These are phyloP conservation scores for Channallabes apus DNA, from an alignment of 2,797 vertebrate species.

Conservation along the genomic window DNA sequence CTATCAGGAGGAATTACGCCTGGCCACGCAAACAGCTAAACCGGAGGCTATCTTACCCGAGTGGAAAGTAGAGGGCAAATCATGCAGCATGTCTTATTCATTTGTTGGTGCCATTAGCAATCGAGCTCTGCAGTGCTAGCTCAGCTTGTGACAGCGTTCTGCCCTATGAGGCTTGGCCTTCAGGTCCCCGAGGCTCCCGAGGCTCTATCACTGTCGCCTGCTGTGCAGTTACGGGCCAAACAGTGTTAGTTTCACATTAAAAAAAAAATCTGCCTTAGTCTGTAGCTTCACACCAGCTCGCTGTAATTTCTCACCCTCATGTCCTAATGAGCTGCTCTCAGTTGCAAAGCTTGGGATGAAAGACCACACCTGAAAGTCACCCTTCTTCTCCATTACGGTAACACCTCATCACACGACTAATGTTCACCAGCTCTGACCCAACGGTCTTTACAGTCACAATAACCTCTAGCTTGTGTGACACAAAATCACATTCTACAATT, in stretches of 20 bases:
- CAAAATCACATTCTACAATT: background rate
- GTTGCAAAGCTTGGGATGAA: background rate
- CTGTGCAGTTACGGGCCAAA: slow-evolving; percentile 1
- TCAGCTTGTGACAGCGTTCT: slow-evolving; percentile 35
- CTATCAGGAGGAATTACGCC: slow-evolving; percentile 26
- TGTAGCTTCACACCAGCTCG: background rate
- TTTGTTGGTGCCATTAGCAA: slow-evolving; percentile 48
- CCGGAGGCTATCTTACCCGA: slow-evolving; percentile 22
- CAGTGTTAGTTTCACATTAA: background rate
- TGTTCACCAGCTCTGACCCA: background rate
- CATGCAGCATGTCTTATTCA: slow-evolving; percentile 44
- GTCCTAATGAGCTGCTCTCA: background rate
- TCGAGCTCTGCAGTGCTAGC: background rate
- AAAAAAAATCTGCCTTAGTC: background rate
- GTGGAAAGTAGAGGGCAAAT: slow-evolving; percentile 19
- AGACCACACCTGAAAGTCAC: background rate
- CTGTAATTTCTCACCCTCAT: background rate
- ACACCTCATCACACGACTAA: background rate
- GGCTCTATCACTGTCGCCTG: slow-evolving; percentile 11
- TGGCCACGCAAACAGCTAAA: background rate
- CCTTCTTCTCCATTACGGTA: background rate
- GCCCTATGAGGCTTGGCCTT: background rate
- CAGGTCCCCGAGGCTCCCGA: background rate
- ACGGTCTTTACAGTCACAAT: background rate
- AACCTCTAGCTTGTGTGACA: background rate